These are phyloP conservation scores for Carollia perspicillata DNA, from an alignment of 2,113 vertebrate species.

Conservation along the genomic window DNA sequence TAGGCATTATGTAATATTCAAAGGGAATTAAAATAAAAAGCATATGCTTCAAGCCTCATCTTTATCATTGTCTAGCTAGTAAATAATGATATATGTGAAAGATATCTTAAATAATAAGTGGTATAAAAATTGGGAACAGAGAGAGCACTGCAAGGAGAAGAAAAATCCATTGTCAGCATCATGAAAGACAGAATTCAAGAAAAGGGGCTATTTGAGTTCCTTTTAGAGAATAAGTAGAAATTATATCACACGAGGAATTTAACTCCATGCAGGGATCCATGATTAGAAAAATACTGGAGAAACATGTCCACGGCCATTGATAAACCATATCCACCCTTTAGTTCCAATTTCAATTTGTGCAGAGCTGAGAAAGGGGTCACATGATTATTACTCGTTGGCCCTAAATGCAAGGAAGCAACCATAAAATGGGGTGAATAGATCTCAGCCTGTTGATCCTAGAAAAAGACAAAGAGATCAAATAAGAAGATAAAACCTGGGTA, in stretches of 20 bases:
- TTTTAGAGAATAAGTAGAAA: neutral
- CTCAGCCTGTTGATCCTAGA: neutral
- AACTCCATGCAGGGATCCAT: neutral
- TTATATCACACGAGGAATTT: neutral
- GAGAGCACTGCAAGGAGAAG: neutral
- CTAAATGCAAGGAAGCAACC: neutral
- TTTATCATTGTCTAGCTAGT: neutral
- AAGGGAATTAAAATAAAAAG: neutral
- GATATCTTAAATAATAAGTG: neutral
- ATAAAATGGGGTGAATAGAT: neutral
- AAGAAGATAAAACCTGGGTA: neutral
- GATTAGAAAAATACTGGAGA: neutral
- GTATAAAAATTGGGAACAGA: neutral
- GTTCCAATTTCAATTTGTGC: neutral
- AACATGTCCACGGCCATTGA: neutral
- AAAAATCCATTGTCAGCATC: neutral
- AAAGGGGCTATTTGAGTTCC: neutral
- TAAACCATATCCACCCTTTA: neutral
- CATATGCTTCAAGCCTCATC: neutral
- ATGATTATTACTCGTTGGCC: neutral
- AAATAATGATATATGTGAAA: neutral
- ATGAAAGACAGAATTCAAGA: neutral
- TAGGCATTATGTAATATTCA: neutral
- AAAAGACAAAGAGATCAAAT: neutral
- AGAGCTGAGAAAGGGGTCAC: neutral